Percentiles rank a stretch among this genome's conserved stretches.
These are phyloP conservation scores for Gavialis gangeticus DNA, from an alignment of 2,113 vertebrate genomes.

Conservation along the genomic window DNA sequence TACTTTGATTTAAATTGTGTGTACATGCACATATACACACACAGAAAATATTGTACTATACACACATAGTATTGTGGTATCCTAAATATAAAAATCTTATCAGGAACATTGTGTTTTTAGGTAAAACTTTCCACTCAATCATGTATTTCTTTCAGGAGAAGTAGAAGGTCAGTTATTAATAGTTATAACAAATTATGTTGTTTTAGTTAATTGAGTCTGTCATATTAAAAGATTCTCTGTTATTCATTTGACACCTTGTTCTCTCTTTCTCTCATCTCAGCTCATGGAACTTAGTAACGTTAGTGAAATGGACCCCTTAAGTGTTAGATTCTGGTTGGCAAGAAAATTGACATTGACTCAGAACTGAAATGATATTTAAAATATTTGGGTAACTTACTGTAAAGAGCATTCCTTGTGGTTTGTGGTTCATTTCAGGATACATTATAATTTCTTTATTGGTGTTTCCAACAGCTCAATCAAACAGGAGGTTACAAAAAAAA, in stretches of 20 bases:
- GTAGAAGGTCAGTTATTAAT: constrained; percentile 37
- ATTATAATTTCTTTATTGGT: not conserved
- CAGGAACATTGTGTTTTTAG: not conserved
- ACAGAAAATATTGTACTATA: not conserved
- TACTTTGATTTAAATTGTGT: not conserved
- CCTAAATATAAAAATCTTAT: not conserved
- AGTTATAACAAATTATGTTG: constrained; percentile 29
- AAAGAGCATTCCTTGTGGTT: not conserved
- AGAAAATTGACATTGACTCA: not conserved
- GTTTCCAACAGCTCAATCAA: not conserved
- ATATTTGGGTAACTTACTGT: constrained; percentile 27
- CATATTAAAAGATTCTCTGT: constrained; percentile 3
- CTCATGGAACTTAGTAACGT: not conserved
- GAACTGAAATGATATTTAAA: not conserved
- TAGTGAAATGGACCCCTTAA: not conserved
- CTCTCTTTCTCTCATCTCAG: constrained; percentile 7
- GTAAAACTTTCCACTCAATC: not conserved
- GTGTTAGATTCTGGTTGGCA: not conserved
- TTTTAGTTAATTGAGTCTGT: constrained; percentile 41
- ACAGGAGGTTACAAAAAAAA: not conserved
- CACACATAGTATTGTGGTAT: not conserved
- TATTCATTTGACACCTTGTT: constrained; percentile 11
- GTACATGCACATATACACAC: too few relatives aligned
- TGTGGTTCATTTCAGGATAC: not conserved
- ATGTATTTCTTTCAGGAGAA: not conserved